Percentiles rank a stretch among this genome's conserved stretches.
These are phyloP conservation scores for Anorthoa munda DNA, from an alignment of 2,888 invertebrate genomes.

Conservation along the genomic window DNA sequence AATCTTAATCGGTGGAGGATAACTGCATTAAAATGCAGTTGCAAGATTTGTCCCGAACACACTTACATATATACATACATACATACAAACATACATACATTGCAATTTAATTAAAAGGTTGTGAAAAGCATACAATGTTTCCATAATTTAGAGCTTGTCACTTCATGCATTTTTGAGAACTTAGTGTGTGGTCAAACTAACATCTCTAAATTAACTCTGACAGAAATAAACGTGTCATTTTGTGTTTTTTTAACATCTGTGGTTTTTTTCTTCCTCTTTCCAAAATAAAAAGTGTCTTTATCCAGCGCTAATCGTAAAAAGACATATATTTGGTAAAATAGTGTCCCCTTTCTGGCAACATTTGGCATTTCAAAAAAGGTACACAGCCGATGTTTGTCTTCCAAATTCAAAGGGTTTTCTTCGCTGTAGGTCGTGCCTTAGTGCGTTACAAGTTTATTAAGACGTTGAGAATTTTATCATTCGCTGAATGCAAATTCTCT, in stretches of 20 bases:
- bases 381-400: slow-evolving; percentile 13
- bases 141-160: slow-evolving; percentile 1
- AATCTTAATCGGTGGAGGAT: too few species aligned
- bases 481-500: slow-evolving; percentile 39
- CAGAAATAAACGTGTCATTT: slow-evolving; percentile 26
- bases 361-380: slow-evolving; percentile 16
- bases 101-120: too few species aligned
- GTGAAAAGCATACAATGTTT: not conserved
- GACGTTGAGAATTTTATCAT: slow-evolving; percentile 43
- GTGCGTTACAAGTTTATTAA: slow-evolving; percentile 52
- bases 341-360: slow-evolving; percentile 11
- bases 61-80: too few species aligned
- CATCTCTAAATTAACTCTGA: slow-evolving; percentile 1
- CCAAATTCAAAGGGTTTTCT: slow-evolving; percentile 10
- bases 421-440: slow-evolving; percentile 53
- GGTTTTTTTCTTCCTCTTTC: not conserved
- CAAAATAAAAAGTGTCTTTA: slow-evolving; percentile 18
- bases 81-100: too few species aligned
- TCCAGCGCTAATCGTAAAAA: slow-evolving; percentile 16
- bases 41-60: too few species aligned
- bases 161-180: not conserved
- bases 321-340: slow-evolving; percentile 22
- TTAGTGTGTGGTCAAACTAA: slow-evolving; percentile 38
- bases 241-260: not conserved
- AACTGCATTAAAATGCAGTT: too few species aligned